Evolutionary conservation across 2,113 vertebrate species (phyloP).

Genomic region (Propithecus coquereli): DNA sequence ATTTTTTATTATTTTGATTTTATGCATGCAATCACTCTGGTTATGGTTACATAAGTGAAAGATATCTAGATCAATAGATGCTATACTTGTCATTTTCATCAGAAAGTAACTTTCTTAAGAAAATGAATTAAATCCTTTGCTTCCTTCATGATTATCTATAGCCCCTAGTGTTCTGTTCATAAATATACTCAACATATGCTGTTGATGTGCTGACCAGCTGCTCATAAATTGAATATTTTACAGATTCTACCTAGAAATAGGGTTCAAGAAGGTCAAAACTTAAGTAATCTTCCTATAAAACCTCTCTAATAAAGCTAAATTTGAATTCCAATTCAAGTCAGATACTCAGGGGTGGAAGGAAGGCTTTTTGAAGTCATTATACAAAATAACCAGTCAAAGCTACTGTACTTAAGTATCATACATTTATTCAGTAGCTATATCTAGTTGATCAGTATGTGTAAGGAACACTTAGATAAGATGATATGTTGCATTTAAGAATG

Average conservation of each 20-base stretch:
- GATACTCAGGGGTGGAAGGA: background rate
- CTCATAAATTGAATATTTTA: conserved; percentile 5
- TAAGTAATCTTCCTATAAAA: background rate
- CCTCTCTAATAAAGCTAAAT: background rate
- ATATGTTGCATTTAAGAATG: background rate
- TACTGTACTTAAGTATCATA: background rate
- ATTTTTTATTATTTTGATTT: background rate
- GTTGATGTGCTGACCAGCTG: background rate
- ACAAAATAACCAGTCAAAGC: background rate
- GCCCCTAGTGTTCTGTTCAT: background rate
- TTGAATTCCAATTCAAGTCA: conserved; percentile 25
- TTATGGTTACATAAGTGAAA: background rate
- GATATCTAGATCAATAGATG: background rate
- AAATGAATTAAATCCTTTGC: background rate
- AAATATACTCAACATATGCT: background rate
- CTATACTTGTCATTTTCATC: background rate
- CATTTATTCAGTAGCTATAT: background rate
- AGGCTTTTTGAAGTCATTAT: background rate
- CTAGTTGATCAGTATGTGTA: background rate
- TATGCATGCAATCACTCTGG: background rate
- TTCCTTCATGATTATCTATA: background rate
- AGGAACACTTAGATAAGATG: background rate
- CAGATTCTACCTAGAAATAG: background rate
- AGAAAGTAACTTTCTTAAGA: background rate
- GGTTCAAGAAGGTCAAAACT: background rate